These are phyloP conservation scores for Catharus fuscescens DNA, from an alignment of 2,113 vertebrate genomes.

Conservation along the genomic window DNA sequence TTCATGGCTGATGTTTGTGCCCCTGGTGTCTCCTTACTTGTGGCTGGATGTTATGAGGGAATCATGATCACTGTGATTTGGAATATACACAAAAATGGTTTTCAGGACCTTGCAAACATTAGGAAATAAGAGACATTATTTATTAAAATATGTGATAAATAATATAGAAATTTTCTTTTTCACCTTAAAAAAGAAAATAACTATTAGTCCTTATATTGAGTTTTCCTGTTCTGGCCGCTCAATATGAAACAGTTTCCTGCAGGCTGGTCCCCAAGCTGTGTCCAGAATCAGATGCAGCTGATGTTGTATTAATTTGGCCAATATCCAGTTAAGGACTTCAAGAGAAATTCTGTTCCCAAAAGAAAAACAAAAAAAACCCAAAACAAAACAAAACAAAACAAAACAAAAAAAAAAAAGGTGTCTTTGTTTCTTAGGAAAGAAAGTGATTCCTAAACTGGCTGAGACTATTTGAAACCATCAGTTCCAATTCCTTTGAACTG, in stretches of 20 bases:
- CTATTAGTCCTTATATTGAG: background rate
- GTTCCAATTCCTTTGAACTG: background rate
- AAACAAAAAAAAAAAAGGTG: background rate
- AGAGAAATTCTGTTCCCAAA: background rate
- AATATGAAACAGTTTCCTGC: background rate
- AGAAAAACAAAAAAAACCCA: background rate
- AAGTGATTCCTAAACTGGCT: background rate
- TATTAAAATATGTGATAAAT: background rate
- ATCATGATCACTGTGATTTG: background rate
- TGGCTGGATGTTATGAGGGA: background rate
- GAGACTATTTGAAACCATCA: background rate
- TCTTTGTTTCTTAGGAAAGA: background rate
- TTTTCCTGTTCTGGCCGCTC: background rate
- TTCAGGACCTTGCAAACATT: background rate
- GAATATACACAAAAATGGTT: background rate
- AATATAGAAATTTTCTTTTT: background rate
- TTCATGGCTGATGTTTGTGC: background rate
- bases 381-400: no score
- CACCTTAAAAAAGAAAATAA: background rate
- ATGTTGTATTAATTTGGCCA: background rate
- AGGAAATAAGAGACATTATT: background rate
- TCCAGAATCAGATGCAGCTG: background rate
- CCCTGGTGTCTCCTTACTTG: background rate
- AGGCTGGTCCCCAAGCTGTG: background rate
- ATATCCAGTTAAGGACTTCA: background rate